Percentiles rank a stretch among this genome's conserved stretches.
These are phyloP conservation scores for Aphidius ervi DNA, from an alignment of 1,140 invertebrate genomes.

Conservation along the genomic window DNA sequence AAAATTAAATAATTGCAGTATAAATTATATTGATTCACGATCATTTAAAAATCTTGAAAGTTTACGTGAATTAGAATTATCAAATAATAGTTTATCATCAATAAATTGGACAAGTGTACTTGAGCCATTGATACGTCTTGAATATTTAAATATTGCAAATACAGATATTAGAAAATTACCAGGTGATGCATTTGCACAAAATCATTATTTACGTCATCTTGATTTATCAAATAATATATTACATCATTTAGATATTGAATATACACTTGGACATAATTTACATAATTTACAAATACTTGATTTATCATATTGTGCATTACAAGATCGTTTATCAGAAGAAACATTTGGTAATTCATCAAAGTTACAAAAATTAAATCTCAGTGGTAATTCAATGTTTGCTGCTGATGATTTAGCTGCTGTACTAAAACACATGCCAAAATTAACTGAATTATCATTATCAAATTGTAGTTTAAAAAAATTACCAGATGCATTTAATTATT, in stretches of 20 bases:
- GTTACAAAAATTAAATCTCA: slow-evolving; percentile 62
- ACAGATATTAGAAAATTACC: slow-evolving; percentile 61
- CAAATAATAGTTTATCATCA: slow-evolving; percentile 57
- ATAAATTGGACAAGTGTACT: slow-evolving; percentile 61
- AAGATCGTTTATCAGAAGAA: slow-evolving; percentile 62
- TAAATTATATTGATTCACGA: slow-evolving; percentile 57
- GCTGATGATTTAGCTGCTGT: slow-evolving; percentile 65
- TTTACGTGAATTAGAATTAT: slow-evolving; percentile 62
- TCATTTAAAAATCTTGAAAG: slow-evolving; percentile 58
- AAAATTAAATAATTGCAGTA: slow-evolving; percentile 62
- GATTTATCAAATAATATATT: slow-evolving; percentile 65
- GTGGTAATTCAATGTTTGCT: slow-evolving; percentile 65
- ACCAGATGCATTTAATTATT: slow-evolving; percentile 63
- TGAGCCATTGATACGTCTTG: slow-evolving; percentile 57
- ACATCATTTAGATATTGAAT: slow-evolving; percentile 60
- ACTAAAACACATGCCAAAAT: slow-evolving; percentile 61
- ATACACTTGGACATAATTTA: slow-evolving; percentile 63
- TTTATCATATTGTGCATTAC: slow-evolving; percentile 66
- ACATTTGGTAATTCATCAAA: slow-evolving; percentile 67
- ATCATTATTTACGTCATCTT: slow-evolving; percentile 62
- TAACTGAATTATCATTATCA: slow-evolving; percentile 64
- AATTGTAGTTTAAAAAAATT: slow-evolving; percentile 62
- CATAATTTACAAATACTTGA: slow-evolving; percentile 65
- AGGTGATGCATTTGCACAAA: slow-evolving; percentile 63
- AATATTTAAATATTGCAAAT: slow-evolving; percentile 62